Base-by-base conservation (phyloP, 2,888 invertebrate genomes). In the Ptilodon capucinus region DNA sequence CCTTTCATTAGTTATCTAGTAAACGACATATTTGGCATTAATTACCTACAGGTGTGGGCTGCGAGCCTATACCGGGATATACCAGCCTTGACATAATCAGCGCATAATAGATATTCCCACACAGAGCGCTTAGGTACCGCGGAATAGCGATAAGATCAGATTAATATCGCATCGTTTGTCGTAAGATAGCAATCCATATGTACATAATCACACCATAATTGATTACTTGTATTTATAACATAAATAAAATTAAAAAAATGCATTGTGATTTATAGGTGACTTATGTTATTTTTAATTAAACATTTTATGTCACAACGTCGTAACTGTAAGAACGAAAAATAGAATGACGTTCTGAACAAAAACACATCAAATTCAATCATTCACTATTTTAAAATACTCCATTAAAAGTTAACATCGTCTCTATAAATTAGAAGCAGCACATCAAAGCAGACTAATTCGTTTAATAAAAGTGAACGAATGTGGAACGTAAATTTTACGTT, bases 31-130 rank as follows among this genome's bases (percentile, higher is more conserved):
- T 79, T 71, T 75, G 76, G 79, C 57, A 63, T 77, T 82, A 79
- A 84, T 85, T 77, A 68, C 51, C 25, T 77, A 68, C 51, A 23
- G 51, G 72, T 72, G 86, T 86, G 78, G 86, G 86, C 74, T 74
- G 73, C 54, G 51, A 53, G 47, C 51, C 81, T 79, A 74, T 78
- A 75, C 73, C 68, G 52, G 76, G 79, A 64, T 64, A 54, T 58
- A 49, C 48, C 46, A 62, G 67, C 77, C 75, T 75, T 79, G 64
- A 66, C 66, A 71, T 74, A 73, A 74, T 73, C 64, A 61, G 50
- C 45, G 60, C 46, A 52, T 62, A 58, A 63, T 67, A 47, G 47
- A 57, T 71, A 67, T 73, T 78, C 86, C 85, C 81, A 84, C 85
- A 75, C 84, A 74, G 34, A 58, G 46, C n/a, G 77, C 69, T 81